Conservation (phyloP, 2,113 vertebrate genomes). For the Epinephelus moara region DNA sequence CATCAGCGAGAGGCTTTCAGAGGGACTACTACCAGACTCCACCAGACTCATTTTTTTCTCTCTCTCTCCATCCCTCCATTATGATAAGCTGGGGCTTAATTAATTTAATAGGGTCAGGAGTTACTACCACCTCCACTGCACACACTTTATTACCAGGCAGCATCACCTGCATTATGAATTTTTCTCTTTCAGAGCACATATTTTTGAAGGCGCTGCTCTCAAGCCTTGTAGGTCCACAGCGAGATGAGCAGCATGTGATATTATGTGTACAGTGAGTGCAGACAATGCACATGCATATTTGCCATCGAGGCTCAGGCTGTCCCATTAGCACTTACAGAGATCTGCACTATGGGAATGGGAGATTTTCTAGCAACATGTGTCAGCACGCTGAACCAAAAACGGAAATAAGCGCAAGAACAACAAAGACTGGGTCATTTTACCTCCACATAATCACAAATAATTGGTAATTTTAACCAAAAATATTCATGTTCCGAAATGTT, state of each 20-base stretch:
- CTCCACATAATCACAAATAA: neutral
- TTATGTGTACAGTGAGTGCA: neutral
- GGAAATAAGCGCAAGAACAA: neutral
- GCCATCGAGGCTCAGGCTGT: neutral
- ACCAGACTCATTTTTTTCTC: conserved; percentile 4
- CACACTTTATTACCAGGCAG: conserved; percentile 71
- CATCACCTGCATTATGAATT: conserved; percentile 64
- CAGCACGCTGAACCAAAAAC: neutral
- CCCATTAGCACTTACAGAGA: neutral
- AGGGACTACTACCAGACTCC: conserved; percentile 67
- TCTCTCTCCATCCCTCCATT: conserved; percentile 53
- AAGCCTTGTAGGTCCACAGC: conserved; percentile 15
- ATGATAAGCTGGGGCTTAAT: conserved; percentile 83
- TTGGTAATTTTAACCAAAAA: neutral
- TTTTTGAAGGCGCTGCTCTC: conserved; percentile 29
- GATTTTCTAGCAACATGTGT: neutral
- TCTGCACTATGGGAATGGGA: neutral
- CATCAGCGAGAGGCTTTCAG: conserved; percentile 69
- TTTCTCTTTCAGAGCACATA: conserved; percentile 57
- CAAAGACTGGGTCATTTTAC: neutral
- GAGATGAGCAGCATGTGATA: neutral
- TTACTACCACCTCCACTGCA: conserved; percentile 79
- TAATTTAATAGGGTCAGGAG: conserved; percentile 86
- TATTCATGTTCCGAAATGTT: neutral
- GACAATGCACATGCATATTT: neutral